A percentile compares a stretch with the other conserved stretches of the same genome.
Conservation (phyloP, 2,113 vertebrate species). For the Balaeniceps rex region DNA sequence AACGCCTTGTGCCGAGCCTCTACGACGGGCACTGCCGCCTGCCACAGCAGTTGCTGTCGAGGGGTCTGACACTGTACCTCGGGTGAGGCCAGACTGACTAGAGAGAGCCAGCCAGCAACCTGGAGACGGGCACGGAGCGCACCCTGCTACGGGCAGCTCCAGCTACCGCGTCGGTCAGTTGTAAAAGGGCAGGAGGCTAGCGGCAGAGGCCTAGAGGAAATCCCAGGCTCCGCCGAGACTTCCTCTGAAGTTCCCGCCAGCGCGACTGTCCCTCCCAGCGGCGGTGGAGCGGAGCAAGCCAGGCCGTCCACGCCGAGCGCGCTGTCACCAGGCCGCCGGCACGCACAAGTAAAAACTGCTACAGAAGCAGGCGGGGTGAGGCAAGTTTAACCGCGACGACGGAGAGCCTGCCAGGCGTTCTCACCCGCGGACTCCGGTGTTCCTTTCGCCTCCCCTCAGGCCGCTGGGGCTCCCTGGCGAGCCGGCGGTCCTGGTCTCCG, state of each 20-base stretch:
- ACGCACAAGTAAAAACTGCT: not conserved
- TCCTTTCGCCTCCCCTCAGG: not conserved
- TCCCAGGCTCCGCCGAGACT: not conserved
- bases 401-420: not conserved
- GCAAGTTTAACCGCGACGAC: not conserved
- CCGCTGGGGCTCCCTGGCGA: not conserved
- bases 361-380: not conserved
- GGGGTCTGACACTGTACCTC: too few relatives aligned
- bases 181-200: not conserved
- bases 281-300: not conserved
- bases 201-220: not conserved
- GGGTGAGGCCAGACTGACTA: not conserved
- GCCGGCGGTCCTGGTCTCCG: not conserved
- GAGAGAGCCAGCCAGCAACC: not conserved
- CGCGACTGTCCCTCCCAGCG: not conserved
- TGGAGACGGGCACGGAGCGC: not conserved
- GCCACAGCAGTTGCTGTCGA: not conserved
- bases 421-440: not conserved
- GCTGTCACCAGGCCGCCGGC: not conserved
- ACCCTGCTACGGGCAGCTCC: not conserved
- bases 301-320: not conserved
- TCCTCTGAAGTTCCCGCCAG: not conserved
- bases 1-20: not conserved
- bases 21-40: not conserved
- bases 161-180: rapidly evolving